A percentile compares a stretch with the other conserved stretches of the same genome.
phyloP scores from a whole-genome alignment of 2,888 invertebrate genomes.

The Phyto melanocephala region DNA sequence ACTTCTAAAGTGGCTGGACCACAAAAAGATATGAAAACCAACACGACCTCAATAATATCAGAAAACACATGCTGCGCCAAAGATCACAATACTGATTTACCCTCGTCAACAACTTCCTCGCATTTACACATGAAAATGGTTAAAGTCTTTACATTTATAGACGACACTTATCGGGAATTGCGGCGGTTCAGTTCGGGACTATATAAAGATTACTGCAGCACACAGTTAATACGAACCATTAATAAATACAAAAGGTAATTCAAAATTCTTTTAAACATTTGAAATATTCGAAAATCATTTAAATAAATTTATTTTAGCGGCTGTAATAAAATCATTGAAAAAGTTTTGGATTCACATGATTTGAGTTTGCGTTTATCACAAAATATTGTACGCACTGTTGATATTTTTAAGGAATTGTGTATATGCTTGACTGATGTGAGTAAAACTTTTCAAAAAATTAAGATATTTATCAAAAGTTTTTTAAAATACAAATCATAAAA shows the following conservation, averaged over 20 bases:
- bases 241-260: conserved; percentile 58
- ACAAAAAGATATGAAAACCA: neutral
- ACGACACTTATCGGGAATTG: conserved; percentile 44
- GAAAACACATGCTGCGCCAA: conserved; percentile 9
- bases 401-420: conserved; percentile 47
- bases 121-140: neutral
- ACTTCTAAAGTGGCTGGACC: conserved; percentile 48
- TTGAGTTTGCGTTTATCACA: conserved; percentile 28
- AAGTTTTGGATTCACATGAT: conserved; percentile 34
- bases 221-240: conserved; percentile 32
- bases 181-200: conserved; percentile 18
- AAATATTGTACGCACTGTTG: conserved; percentile 49
- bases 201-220: neutral
- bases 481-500: neutral
- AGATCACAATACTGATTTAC: neutral
- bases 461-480: neutral
- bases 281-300: neutral
- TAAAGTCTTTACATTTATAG: conserved; percentile 45
- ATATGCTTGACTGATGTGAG: conserved; percentile 50
- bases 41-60: neutral
- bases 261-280: neutral
- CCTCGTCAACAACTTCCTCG: neutral
- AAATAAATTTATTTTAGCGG: conserved; percentile 30
- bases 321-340: conserved; percentile 32
- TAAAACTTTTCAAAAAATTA: neutral